Conservation (phyloP, 2,113 vertebrate genomes). For the Ramphastos sulfuratus region DNA sequence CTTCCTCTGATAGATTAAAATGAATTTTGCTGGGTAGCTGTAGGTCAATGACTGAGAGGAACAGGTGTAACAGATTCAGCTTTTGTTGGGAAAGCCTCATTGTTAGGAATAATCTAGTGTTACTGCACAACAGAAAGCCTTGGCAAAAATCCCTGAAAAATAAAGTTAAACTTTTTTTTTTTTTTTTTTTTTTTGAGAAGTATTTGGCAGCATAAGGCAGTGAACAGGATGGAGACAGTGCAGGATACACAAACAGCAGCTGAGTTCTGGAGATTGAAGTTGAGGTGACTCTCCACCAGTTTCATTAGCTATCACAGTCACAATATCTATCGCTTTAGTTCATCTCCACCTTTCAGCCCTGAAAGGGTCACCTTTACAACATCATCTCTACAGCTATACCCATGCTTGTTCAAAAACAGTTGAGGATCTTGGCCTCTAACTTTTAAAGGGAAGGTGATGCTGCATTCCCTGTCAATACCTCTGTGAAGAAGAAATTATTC, state of each 20-base stretch:
- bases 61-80: neutral
- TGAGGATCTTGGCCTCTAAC: neutral
- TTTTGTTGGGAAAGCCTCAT: neutral
- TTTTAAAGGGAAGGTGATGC: neutral
- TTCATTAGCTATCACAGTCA: neutral
- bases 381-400: neutral
- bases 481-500: neutral
- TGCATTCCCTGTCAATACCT: neutral
- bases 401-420: neutral
- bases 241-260: neutral
- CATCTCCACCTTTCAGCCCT: neutral
- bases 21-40: neutral
- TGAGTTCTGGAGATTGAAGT: neutral
- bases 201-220: neutral
- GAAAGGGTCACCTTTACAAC: neutral
- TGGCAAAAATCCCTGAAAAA: neutral
- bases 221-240: neutral
- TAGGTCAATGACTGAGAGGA: neutral
- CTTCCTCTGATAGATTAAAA: neutral
- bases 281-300: neutral
- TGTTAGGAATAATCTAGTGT: neutral
- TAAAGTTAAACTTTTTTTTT: neutral
- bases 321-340: neutral
- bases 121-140: neutral
- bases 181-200: no score